phyloP scores from a whole-genome alignment of 2,113 vertebrate genomes.

The Sinocyclocheilus grahami region DNA sequence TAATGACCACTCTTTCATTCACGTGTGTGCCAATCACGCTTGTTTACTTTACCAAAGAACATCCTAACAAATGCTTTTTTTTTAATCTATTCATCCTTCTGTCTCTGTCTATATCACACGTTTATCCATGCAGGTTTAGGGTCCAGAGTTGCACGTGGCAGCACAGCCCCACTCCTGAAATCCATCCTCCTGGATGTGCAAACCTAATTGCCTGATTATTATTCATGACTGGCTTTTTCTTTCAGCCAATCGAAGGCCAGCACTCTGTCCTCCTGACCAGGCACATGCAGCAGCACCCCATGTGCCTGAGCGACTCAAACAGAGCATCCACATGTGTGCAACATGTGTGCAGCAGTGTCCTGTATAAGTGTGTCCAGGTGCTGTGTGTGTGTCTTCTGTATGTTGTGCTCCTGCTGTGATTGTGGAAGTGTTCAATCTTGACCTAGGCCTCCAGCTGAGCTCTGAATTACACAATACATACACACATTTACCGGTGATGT shows the following conservation, averaged over 20 bases:
- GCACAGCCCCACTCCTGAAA: conserved; percentile 52
- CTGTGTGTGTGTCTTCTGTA: conserved; percentile 12
- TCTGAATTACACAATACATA: neutral
- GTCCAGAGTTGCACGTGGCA: conserved; percentile 31
- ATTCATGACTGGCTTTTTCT: conserved; percentile 45
- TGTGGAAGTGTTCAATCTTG: neutral
- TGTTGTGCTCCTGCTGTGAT: conserved; percentile 5
- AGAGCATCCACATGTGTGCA: conserved; percentile 10
- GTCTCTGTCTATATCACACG: conserved; percentile 55
- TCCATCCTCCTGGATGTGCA: conserved; percentile 53
- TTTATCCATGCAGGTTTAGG: conserved; percentile 52
- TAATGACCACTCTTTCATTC: neutral
- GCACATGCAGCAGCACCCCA: conserved; percentile 37
- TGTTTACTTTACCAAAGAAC: neutral
- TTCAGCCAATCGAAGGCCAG: conserved; percentile 52
- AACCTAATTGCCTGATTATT: conserved; percentile 61
- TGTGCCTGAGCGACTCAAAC: conserved; percentile 16
- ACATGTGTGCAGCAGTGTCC: neutral
- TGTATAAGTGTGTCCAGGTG: conserved; percentile 49
- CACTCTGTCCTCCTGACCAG: conserved; percentile 45
- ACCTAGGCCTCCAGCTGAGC: neutral
- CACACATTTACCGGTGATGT: neutral
- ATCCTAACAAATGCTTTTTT: no score
- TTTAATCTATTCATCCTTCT: conserved; percentile 6
- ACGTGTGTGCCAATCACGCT: neutral